Conservation (phyloP, 64 coral and sea anemone genomes). For the Anthopleura sola region DNA sequence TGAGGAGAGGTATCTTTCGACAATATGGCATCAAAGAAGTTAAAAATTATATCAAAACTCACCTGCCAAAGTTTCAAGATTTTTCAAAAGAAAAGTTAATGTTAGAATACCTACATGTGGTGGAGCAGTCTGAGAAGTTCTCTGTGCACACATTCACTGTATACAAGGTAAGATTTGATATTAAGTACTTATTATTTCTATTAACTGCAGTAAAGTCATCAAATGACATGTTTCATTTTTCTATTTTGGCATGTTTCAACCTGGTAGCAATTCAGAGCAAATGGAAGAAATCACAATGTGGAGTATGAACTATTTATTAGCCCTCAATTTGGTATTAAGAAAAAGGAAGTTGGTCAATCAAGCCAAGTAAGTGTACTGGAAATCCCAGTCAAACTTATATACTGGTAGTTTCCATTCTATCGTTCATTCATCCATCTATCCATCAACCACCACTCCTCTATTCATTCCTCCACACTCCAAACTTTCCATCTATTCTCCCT, state of each 20-base stretch:
- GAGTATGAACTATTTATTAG: slow-evolving; percentile 63
- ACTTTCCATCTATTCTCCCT: not conserved
- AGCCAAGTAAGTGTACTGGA: not conserved
- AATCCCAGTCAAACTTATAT: not conserved
- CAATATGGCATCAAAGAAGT: slow-evolving; percentile 30
- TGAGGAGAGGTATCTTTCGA: slow-evolving; percentile 49
- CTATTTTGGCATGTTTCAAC: not conserved
- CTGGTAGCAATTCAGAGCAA: not conserved
- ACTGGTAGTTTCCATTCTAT: too few species aligned
- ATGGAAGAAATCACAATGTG: slow-evolving; percentile 21
- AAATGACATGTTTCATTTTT: too few species aligned
- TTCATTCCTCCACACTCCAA: too few species aligned
- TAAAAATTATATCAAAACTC: slow-evolving; percentile 37
- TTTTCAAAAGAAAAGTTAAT: slow-evolving; percentile 40
- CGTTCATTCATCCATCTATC: too few species aligned
- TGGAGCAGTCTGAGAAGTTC: slow-evolving; percentile 62
- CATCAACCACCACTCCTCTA: not conserved
- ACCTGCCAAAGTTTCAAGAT: slow-evolving; percentile 23
- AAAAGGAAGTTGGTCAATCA: slow-evolving; percentile 43
- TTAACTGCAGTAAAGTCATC: too few species aligned
- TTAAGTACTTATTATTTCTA: not conserved
- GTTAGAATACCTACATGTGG: slow-evolving; percentile 35
- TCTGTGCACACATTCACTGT: slow-evolving; percentile 74
- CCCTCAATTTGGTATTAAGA: slow-evolving; percentile 80
- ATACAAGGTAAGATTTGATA: slow-evolving; percentile 59